A percentile compares a stretch with the other conserved stretches of the same genome.
These are phyloP conservation scores for Syngnathus floridae DNA, from an alignment of 2,113 vertebrate genomes.

Conservation along the genomic window DNA sequence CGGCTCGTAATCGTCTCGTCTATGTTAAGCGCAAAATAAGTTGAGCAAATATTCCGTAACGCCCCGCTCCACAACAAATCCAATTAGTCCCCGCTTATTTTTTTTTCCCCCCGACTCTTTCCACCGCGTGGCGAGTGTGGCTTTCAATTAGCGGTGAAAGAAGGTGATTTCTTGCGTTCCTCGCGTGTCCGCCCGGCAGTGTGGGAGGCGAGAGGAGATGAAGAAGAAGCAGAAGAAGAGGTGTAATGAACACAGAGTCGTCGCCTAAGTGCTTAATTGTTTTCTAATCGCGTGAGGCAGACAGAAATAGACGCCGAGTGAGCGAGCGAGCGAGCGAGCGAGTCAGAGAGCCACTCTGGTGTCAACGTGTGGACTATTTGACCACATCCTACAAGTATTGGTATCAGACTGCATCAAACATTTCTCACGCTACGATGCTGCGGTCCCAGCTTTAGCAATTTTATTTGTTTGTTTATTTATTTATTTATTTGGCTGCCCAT, in stretches of 20 bases:
- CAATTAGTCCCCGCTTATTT: conserved; percentile 32
- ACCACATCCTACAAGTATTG: neutral
- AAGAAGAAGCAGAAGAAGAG: conserved; percentile 27
- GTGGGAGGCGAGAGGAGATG: conserved; percentile 30
- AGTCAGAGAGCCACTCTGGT: conserved; percentile 36
- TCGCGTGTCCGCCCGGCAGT: conserved; percentile 23
- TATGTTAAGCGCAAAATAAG: conserved; percentile 23
- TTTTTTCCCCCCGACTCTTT: conserved; percentile 22
- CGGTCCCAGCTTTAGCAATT: neutral
- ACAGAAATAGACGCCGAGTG: conserved; percentile 52
- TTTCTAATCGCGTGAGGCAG: conserved; percentile 59
- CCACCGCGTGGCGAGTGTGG: conserved; percentile 21
- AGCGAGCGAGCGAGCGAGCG: conserved; percentile 23
- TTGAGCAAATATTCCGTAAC: conserved; percentile 28
- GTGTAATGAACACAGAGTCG: conserved; percentile 56
- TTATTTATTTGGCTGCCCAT: neutral
- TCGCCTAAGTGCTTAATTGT: conserved; percentile 59
- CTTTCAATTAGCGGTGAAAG: conserved; percentile 41
- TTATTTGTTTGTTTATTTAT: neutral
- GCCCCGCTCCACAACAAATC: conserved; percentile 18
- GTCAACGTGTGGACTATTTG: conserved; percentile 12
- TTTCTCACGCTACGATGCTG: neutral
- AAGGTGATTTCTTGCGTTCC: conserved; percentile 38
- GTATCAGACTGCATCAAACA: neutral
- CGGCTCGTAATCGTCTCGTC: conserved; percentile 9